A percentile compares a stretch with the other conserved stretches of the same genome.
Conservation (phyloP, 2,113 vertebrate genomes). For the Lagopus muta region DNA sequence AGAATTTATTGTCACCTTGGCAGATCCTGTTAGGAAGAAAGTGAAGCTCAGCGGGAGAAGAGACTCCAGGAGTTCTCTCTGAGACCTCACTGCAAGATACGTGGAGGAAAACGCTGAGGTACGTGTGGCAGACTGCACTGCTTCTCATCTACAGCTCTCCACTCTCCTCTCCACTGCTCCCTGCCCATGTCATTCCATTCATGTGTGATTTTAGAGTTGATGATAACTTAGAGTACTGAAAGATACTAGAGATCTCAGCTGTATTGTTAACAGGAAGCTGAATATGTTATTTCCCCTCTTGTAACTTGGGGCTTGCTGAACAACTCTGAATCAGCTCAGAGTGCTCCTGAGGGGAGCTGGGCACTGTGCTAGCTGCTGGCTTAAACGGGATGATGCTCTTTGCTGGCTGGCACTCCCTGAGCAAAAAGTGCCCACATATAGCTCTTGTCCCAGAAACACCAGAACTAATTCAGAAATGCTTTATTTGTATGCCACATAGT, state of each 20-base stretch:
- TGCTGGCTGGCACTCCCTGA: neutral
- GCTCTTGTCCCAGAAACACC: neutral
- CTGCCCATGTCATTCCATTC: neutral
- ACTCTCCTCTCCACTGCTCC: neutral
- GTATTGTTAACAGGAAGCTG: neutral
- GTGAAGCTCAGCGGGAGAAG: neutral
- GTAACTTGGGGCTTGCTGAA: neutral
- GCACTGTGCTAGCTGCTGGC: rapidly evolving
- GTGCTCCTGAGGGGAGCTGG: neutral
- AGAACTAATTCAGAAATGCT: neutral
- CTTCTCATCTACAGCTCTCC: neutral
- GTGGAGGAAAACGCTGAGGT: rapidly evolving
- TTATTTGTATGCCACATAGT: neutral
- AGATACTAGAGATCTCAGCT: neutral
- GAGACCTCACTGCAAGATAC: rapidly evolving
- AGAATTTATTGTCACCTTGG: neutral
- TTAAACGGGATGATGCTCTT: neutral
- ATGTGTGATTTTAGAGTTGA: neutral
- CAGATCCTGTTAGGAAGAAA: neutral
- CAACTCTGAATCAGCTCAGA: neutral
- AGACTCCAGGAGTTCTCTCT: neutral
- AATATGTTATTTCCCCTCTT: neutral
- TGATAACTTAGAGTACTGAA: neutral
- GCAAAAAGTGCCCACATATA: rapidly evolving
- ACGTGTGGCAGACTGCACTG: rapidly evolving